Percentiles rank a stretch among this genome's conserved stretches.
Evolutionary conservation across 2,113 vertebrate genomes (phyloP).

Genomic region (Odocoileus virginianus): DNA sequence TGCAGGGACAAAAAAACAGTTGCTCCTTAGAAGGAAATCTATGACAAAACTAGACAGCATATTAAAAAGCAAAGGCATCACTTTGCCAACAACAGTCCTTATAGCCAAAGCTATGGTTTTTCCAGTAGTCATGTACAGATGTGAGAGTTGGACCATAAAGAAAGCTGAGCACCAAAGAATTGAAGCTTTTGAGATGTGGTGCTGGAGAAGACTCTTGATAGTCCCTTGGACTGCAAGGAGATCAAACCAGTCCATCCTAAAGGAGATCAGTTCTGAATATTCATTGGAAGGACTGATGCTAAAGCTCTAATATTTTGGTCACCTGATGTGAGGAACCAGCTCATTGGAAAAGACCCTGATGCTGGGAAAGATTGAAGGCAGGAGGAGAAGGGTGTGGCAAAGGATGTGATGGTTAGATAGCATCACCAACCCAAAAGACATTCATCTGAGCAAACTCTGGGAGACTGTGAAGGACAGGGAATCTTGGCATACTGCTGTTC

Average conservation of each 20-base stretch:
- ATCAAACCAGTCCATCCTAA: not conserved
- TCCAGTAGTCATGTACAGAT: not conserved
- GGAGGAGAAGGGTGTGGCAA: not conserved
- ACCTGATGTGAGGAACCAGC: not conserved
- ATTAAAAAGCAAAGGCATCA: not conserved
- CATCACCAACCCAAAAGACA: not conserved
- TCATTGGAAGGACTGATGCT: not conserved
- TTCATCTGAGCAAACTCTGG: not conserved
- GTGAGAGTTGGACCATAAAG: not conserved
- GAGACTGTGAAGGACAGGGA: not conserved
- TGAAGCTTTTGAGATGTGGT: not conserved
- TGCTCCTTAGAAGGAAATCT: not conserved
- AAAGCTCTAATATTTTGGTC: not conserved
- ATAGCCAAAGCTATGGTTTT: not conserved
- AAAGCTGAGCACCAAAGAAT: not conserved
- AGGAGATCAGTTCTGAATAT: not conserved
- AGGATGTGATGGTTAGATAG: not conserved
- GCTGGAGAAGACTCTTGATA: not conserved
- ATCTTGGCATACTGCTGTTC: not conserved
- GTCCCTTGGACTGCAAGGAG: not conserved
- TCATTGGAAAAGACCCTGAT: not conserved
- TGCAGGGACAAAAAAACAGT: accelerated
- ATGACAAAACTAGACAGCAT: not conserved
- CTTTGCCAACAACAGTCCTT: not conserved
- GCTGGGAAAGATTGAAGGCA: not conserved